Base-by-base conservation (phyloP, 2,797 vertebrate species). In the Sebastiscus tertius region DNA sequence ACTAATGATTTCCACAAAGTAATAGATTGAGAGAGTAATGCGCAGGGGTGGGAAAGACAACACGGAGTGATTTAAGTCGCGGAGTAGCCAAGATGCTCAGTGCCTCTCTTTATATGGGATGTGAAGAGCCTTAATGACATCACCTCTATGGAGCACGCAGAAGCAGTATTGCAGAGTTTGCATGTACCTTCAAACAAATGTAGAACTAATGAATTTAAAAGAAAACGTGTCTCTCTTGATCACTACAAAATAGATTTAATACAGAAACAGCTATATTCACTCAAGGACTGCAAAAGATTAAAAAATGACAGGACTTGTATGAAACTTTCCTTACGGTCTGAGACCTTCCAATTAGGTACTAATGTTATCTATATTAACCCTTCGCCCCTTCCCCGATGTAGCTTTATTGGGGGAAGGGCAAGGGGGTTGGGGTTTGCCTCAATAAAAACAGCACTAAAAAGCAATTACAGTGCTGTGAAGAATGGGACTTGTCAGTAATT, bases 381-480 rank as follows among this genome's bases (percentile, higher is more conserved):
- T 88, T 88, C 71, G 36, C 90, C 92, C 91, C 93, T 90, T 90
- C 88, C 87, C 88, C 83, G 84, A 91, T 90, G 90, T 83, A 58
- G 85, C 91, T 93, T 94, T 93, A 94, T 94, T 91, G 89, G 90
- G 90, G 92, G 88, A 90, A 90, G 87, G 88, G 80, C 83, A 74
- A 90, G 86, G 89, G 93, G 92, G 92, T 87, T 85, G 89, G 88
- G 92, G 88, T 79, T 49, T 89, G 90, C 94, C 93, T 94, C 95
- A 96, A 96, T 96, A 96, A 96, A 96, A 96, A 93, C 94, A 92
- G 94, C 95, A 95, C 94, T 96, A 96, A 96, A 96, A 96, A 95
- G 94, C 94, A 96, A 96, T 96, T 96, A 96, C 93, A 95, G 94
- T 94, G 94, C 94, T 92, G 93, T 94, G 95, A 96, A 96, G 95